These are phyloP conservation scores for Agrochola litura DNA, from an alignment of 2,888 invertebrate genomes.

Conservation along the genomic window DNA sequence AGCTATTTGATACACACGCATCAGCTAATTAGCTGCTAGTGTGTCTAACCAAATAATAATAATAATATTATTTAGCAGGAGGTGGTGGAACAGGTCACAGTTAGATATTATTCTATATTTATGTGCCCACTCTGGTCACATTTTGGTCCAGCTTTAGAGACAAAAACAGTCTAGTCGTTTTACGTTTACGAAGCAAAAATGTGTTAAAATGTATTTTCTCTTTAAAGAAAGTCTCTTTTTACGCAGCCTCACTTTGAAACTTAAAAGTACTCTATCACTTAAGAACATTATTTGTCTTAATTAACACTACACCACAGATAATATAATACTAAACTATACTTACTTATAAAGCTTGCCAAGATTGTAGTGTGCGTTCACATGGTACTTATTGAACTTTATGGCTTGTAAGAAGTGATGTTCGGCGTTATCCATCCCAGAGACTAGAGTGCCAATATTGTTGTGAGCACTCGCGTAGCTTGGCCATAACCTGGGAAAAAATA, in stretches of 20 bases:
- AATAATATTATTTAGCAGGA: no score
- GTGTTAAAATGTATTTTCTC: not conserved
- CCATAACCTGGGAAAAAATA: constrained; percentile 92
- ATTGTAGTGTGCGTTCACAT: constrained; percentile 96
- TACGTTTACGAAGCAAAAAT: not conserved
- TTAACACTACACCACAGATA: no score
- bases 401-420: constrained; percentile 94
- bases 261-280: not conserved
- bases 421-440: constrained; percentile 92
- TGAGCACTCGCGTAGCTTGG: constrained; percentile 96
- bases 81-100: not conserved
- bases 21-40: no score
- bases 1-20: no score
- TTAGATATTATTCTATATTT: not conserved
- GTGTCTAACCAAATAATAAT: no score
- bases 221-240: not conserved
- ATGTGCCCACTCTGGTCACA: not conserved
- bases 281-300: constrained; percentile 1
- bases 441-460: constrained; percentile 96
- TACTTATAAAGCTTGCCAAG: constrained; percentile 96
- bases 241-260: not conserved
- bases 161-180: not conserved
- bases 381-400: constrained; percentile 93
- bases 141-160: not conserved
- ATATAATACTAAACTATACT: no score